Evolutionary conservation across 2,797 vertebrate species (phyloP).

Genomic region (Cynodonichthys magdalenae): DNA sequence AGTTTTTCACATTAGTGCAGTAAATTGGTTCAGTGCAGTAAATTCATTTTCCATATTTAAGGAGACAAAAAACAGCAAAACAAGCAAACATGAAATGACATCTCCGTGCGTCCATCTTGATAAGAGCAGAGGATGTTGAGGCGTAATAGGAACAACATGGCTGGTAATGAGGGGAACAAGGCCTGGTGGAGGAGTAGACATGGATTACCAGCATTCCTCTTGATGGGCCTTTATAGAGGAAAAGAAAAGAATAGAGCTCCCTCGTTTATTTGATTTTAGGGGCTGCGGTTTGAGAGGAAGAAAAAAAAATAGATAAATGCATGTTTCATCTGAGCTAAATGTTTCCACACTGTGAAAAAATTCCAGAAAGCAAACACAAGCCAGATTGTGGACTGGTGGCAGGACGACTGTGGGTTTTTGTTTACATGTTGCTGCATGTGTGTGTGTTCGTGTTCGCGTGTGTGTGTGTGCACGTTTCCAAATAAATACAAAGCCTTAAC

Average conservation of each 20-base stretch:
- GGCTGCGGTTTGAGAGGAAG: conserved; percentile 63
- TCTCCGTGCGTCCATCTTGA: conserved; percentile 75
- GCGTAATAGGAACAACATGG: conserved; percentile 78
- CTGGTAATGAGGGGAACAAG: conserved; percentile 75
- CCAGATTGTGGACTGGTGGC: conserved; percentile 76
- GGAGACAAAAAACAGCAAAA: conserved; percentile 53
- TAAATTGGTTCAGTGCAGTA: conserved; percentile 73
- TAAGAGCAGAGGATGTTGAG: conserved; percentile 75
- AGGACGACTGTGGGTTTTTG: conserved; percentile 76
- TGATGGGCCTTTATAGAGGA: conserved; percentile 76
- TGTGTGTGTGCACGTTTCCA: conserved; percentile 31
- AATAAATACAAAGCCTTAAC: conserved; percentile 68
- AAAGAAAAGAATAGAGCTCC: conserved; percentile 70
- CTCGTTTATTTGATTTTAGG: conserved; percentile 81
- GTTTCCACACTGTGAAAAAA: conserved; percentile 80
- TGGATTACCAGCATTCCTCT: conserved; percentile 79
- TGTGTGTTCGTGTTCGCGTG: conserved; percentile 1
- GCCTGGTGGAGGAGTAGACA: conserved; percentile 69
- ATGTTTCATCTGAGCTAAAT: conserved; percentile 80
- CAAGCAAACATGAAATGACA: conserved; percentile 70
- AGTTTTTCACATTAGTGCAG: conserved; percentile 60
- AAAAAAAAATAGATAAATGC: conserved; percentile 76
- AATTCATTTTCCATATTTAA: conserved; percentile 64
- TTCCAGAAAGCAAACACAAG: conserved; percentile 77
- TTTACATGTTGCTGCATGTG: conserved; percentile 66